Conservation (phyloP, 1,140 invertebrate species). For the Cyphomyrmex costatus region DNA sequence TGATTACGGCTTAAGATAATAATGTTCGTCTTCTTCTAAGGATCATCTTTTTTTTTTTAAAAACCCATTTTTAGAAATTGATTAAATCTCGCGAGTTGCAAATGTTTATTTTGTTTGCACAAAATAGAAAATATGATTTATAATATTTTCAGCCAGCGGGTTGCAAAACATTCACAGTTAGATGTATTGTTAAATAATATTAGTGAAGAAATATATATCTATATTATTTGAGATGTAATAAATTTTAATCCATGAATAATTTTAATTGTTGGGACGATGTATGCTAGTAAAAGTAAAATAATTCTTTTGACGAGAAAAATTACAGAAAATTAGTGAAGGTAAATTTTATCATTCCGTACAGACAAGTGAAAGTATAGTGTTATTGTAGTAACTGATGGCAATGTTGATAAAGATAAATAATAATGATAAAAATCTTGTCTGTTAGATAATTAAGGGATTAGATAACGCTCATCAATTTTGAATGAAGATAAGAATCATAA, state of each 20-base stretch:
- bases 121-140: too few relatives aligned
- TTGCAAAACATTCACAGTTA: too few relatives aligned
- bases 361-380: background rate
- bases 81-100: too few relatives aligned
- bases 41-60: too few relatives aligned
- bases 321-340: background rate
- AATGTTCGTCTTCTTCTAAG: too few relatives aligned
- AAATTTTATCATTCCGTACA: background rate
- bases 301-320: background rate
- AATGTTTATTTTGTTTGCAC: too few relatives aligned
- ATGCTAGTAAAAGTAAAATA: background rate
- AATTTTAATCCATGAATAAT: background rate
- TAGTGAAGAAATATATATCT: background rate
- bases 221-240: background rate
- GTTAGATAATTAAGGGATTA: background rate
- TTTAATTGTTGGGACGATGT: background rate
- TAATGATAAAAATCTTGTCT: background rate
- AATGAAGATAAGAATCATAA: background rate
- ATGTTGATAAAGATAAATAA: background rate
- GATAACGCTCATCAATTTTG: constrained; percentile 13
- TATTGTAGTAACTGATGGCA: background rate
- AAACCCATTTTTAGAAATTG: too few relatives aligned
- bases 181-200: background rate
- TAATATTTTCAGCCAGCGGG: too few relatives aligned
- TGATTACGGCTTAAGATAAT: too few relatives aligned